Conservation (phyloP, 2,888 invertebrate genomes). For the Synergus itoensis region DNA sequence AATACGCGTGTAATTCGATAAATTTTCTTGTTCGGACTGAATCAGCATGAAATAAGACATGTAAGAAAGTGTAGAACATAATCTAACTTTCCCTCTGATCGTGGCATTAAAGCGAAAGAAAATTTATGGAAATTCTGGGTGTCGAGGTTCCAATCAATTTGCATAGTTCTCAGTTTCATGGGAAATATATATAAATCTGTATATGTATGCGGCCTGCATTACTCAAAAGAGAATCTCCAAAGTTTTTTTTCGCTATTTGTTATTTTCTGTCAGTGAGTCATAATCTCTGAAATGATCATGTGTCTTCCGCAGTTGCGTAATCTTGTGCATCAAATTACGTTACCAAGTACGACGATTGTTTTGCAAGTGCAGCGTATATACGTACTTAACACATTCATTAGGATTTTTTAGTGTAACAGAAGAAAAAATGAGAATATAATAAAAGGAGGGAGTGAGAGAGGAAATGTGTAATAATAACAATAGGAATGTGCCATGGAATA, state of each 20-base stretch:
- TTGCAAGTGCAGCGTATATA: conserved; percentile 37
- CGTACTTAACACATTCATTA: conserved; percentile 28
- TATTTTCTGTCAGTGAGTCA: background rate
- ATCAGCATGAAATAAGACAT: background rate
- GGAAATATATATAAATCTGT: too few species aligned
- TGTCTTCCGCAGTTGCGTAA: conserved; percentile 38
- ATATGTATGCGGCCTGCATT: background rate
- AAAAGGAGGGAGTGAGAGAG: conserved; percentile 41
- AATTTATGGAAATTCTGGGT: conserved; percentile 11
- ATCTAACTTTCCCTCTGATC: conserved; percentile 25
- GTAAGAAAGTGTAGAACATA: conserved; percentile 32
- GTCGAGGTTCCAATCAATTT: background rate
- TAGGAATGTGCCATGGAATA: conserved; percentile 71
- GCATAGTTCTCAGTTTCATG: background rate
- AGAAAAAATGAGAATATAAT: conserved; percentile 42
- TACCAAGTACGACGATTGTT: conserved; percentile 30
- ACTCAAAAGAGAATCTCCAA: background rate
- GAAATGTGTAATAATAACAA: conserved; percentile 58
- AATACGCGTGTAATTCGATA: conserved; percentile 38
- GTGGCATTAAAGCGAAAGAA: conserved; percentile 30
- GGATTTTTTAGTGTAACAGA: conserved; percentile 45
- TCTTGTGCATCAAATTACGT: conserved; percentile 39
- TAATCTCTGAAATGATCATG: conserved; percentile 24
- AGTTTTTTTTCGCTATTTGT: background rate
- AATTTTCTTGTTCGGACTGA: conserved; percentile 15